These are phyloP conservation scores for Etia nguti DNA, from an alignment of 2,113 vertebrate genomes.

Conservation along the genomic window DNA sequence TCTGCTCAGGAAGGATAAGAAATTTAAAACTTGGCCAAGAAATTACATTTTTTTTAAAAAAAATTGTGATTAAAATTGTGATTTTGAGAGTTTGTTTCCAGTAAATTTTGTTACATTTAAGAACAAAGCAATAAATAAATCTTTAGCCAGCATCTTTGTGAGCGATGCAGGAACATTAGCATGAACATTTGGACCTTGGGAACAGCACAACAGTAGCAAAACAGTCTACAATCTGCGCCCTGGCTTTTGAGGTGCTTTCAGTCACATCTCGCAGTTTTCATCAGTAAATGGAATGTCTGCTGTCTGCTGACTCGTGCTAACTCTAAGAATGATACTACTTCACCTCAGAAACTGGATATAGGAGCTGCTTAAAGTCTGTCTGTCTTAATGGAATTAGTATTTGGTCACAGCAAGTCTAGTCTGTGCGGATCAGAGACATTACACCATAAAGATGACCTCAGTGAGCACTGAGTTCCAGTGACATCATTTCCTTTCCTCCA, in stretches of 20 bases:
- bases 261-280: not conserved
- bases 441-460: conserved; percentile 43
- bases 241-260: not conserved
- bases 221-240: not conserved
- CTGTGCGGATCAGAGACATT: conserved; percentile 40
- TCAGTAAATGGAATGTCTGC: not conserved
- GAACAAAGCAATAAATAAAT: not conserved
- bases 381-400: conserved; percentile 20
- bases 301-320: not conserved
- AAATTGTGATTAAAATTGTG: not conserved
- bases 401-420: not conserved
- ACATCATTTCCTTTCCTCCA: conserved; percentile 50
- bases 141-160: not conserved
- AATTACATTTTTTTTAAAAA: not conserved
- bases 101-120: not conserved
- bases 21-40: not conserved
- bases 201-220: not conserved
- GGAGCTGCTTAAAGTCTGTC: not conserved
- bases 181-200: not conserved
- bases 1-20: not conserved
- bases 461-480: conserved; percentile 25
- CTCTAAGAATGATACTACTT: not conserved
- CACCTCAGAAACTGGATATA: not conserved
- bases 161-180: not conserved
- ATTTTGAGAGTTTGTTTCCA: not conserved